These are phyloP conservation scores for Melanotus villosus DNA, from an alignment of 2,888 invertebrate genomes.

Conservation along the genomic window DNA sequence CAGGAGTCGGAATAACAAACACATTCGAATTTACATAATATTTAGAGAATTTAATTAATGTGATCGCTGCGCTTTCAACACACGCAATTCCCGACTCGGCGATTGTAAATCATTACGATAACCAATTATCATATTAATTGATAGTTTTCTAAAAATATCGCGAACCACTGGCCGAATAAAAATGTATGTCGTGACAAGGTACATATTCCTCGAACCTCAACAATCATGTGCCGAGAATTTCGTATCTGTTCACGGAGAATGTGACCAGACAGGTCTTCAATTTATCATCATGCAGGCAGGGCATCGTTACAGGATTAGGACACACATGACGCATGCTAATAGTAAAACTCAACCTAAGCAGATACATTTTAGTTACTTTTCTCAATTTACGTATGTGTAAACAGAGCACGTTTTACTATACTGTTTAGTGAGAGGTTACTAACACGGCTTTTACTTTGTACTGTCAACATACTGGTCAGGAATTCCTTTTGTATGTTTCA, in stretches of 20 bases:
- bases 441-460: background rate
- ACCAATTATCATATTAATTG: slow-evolving; percentile 20
- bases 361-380: slow-evolving; percentile 16
- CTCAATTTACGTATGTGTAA: slow-evolving; percentile 19
- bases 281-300: slow-evolving; percentile 16
- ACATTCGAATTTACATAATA: slow-evolving; percentile 14
- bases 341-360: background rate
- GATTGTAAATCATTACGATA: slow-evolving; percentile 6
- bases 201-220: background rate
- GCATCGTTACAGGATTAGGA: slow-evolving; percentile 14
- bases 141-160: slow-evolving; percentile 23
- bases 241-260: slow-evolving; percentile 11
- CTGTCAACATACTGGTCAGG: background rate
- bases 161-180: slow-evolving; percentile 21
- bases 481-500: background rate
- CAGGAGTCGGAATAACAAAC: slow-evolving; percentile 10
- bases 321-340: slow-evolving; percentile 26
- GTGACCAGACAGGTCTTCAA: slow-evolving; percentile 16
- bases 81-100: background rate
- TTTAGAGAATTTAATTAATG: slow-evolving; percentile 17
- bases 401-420: slow-evolving; percentile 10
- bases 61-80: background rate
- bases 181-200: slow-evolving; percentile 5
- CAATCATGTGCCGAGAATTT: background rate
- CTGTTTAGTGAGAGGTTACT: slow-evolving; percentile 24